Evolutionary conservation across 2,888 invertebrate species (phyloP).

Genomic region (Sarcophaga rosellei): DNA sequence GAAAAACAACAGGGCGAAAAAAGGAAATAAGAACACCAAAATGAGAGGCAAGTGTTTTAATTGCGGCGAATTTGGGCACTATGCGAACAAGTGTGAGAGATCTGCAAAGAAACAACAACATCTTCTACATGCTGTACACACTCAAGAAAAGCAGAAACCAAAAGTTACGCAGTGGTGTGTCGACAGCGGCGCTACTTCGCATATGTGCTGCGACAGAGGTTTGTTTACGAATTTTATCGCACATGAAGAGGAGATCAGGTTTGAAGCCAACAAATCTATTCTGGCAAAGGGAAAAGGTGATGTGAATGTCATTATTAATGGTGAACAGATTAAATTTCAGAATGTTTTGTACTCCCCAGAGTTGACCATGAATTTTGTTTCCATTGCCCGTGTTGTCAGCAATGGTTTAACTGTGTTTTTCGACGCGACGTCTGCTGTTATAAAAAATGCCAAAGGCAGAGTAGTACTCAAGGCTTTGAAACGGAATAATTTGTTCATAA

Average conservation of each 20-base stretch:
- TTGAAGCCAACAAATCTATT: slow-evolving; percentile 54
- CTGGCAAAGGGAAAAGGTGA: too few relatives aligned
- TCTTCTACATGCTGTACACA: slow-evolving; percentile 7
- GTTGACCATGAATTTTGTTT: slow-evolving; percentile 62
- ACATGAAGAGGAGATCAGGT: slow-evolving; percentile 54
- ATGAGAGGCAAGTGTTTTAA: too few relatives aligned
- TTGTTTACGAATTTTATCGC: too few relatives aligned
- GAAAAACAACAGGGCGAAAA: not conserved
- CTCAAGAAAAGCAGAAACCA: slow-evolving; percentile 24
- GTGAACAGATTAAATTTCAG: slow-evolving; percentile 56
- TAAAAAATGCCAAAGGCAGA: slow-evolving; percentile 29
- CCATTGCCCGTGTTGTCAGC: slow-evolving; percentile 63
- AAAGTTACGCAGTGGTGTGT: slow-evolving; percentile 36
- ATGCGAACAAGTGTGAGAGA: not conserved
- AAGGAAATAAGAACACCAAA: not conserved
- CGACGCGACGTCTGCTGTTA: slow-evolving; percentile 38
- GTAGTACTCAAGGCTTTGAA: slow-evolving; percentile 34
- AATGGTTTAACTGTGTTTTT: slow-evolving; percentile 62
- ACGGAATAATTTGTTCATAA: slow-evolving; percentile 40
- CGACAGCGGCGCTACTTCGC: too few relatives aligned
- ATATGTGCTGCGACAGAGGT: too few relatives aligned
- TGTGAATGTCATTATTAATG: slow-evolving; percentile 55
- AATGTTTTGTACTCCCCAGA: slow-evolving; percentile 59
- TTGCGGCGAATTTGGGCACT: too few relatives aligned
- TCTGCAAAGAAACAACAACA: not conserved